phyloP scores from a whole-genome alignment of 2,888 invertebrate species.

The Thereva nobilitata region DNA sequence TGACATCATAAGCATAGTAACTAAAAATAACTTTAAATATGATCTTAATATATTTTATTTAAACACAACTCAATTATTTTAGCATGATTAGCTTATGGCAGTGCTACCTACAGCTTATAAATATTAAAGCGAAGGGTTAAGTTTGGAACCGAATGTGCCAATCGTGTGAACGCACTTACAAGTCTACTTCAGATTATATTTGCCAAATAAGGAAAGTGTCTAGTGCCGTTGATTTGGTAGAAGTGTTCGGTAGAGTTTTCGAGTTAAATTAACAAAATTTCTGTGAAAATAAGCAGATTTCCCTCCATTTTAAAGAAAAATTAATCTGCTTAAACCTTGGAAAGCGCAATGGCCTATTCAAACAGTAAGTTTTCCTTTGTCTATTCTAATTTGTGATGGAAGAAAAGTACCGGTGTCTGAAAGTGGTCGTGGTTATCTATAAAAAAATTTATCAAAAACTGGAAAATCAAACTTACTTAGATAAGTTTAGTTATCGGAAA shows the following conservation, averaged over 20 bases:
- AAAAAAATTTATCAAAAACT: too few relatives aligned
- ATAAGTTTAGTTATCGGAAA: too few relatives aligned
- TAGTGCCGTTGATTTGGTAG: slow-evolving; percentile 36
- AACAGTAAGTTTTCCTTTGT: slow-evolving; percentile 33
- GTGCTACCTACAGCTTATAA: too few relatives aligned
- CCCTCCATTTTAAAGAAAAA: background rate
- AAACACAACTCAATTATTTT: too few relatives aligned
- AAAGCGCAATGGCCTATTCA: slow-evolving; percentile 36
- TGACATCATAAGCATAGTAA: too few relatives aligned
- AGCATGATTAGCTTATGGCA: too few relatives aligned
- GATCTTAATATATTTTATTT: too few relatives aligned
- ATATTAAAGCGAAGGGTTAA: background rate
- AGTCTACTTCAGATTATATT: slow-evolving; percentile 14
- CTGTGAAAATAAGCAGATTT: slow-evolving; percentile 16
- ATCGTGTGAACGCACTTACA: slow-evolving; percentile 6
- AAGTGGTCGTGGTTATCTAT: too few relatives aligned
- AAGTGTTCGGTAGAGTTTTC: slow-evolving; percentile 15
- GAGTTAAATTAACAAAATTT: slow-evolving; percentile 8
- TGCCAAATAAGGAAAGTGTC: slow-evolving; percentile 39
- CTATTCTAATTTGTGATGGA: slow-evolving; percentile 15
- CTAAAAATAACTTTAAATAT: too few relatives aligned
- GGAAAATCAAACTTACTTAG: too few relatives aligned
- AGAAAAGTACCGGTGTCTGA: slow-evolving; percentile 30
- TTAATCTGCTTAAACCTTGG: background rate
- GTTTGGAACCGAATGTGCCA: slow-evolving; percentile 9